Base-by-base conservation (phyloP, 1,140 invertebrate species). In the Eurosta solidaginis region DNA sequence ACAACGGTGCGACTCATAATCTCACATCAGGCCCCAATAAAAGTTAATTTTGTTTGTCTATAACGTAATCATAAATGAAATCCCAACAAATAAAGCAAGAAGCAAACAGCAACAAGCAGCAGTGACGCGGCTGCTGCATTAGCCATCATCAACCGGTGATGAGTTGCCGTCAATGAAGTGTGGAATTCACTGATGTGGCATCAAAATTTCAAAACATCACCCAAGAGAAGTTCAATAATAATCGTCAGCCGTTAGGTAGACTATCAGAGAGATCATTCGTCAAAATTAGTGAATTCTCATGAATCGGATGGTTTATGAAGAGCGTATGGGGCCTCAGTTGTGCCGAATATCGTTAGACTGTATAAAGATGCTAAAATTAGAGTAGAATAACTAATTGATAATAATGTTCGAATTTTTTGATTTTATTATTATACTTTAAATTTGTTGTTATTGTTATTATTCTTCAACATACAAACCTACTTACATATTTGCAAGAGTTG, bases 1-100 rank as follows among this genome's bases (percentile, higher is more conserved):
- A 68, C 59, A 68, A 68, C 36, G 59, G 22, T 40, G 33, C 59
- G 33, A 42, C 59, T 68, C 59, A 68, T 68, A 68, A 68, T 68
- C 59, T 68, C 59, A 68, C 59, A 68, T 68, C 59, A 68, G 59
- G 59, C 59, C 59, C 59, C 59, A 68, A 68, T 68, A 68, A 68
- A 68, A 68, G 27, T 68, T 68, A 68, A 68, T 68, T 68, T 68
- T 68, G 33, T 68, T 68, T 68, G 59, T 40, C 59, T 68, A 68
- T 68, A 14, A 40, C 59, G 59, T 33, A 68, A 68, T 42, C 33
- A 42, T 68, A 68, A 68, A 68, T 22, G 14, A 3, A 40, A 33
- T 33, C 29, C 27, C 54, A 27, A n/a, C 27, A 12, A 7, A 20
- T 25, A 10, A 27, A 12, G 3, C 50, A 25, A 52, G 20, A n/a